Conservation (phyloP, 2,888 invertebrate genomes). For the Xylota sylvarum region DNA sequence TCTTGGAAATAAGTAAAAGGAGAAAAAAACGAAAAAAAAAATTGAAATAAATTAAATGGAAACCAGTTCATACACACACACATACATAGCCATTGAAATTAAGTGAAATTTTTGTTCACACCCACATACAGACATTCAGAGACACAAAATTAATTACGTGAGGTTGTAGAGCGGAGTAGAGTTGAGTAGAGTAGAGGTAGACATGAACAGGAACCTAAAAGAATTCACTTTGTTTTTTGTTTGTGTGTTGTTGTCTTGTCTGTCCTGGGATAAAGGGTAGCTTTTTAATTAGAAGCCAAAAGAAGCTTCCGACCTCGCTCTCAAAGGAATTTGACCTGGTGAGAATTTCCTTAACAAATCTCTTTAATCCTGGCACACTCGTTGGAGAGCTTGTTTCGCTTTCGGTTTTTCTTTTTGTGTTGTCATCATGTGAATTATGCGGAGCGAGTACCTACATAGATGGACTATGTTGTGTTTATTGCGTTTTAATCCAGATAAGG, state of each 20-base stretch:
- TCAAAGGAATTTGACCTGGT: constrained; percentile 62
- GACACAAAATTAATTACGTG: constrained; percentile 62
- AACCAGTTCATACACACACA: constrained; percentile 18
- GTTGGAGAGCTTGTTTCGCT: constrained; percentile 40
- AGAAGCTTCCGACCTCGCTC: neutral
- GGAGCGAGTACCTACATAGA: neutral
- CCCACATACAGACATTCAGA: neutral
- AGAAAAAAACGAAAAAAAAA: constrained; percentile 3
- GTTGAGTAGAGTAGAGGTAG: neutral
- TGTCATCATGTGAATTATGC: constrained; percentile 33
- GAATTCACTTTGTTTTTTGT: constrained; percentile 34
- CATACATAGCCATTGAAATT: constrained; percentile 1
- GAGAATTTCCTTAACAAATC: constrained; percentile 51
- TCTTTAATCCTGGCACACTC: constrained; percentile 36
- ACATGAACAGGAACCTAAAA: constrained; percentile 37
- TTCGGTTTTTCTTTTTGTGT: constrained; percentile 20
- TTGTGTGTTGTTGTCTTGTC: constrained; percentile 17
- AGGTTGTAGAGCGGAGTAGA: neutral
- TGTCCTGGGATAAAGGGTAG: constrained; percentile 26
- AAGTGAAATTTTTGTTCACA: constrained; percentile 41
- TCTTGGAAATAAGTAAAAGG: constrained; percentile 14
- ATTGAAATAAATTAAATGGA: constrained; percentile 59
- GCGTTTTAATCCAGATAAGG: constrained; percentile 25
- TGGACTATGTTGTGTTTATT: constrained; percentile 42
- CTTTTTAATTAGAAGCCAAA: constrained; percentile 71